These are phyloP conservation scores for Neomicropteryx cornuta DNA, from an alignment of 1,140 invertebrate species.

Conservation along the genomic window DNA sequence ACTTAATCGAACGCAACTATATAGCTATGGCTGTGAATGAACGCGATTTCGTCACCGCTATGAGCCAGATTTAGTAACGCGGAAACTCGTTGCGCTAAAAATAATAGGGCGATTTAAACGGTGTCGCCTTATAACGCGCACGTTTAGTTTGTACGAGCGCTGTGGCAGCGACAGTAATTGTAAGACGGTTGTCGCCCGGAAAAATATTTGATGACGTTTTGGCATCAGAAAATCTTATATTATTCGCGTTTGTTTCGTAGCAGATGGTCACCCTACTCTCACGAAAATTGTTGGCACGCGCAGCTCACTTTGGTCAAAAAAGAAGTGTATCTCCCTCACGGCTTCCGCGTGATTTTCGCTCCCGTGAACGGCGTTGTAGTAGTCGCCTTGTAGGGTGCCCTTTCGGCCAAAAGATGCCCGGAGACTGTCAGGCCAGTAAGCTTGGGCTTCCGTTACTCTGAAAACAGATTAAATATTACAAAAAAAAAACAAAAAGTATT, in stretches of 20 bases:
- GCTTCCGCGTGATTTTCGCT: constrained; percentile 62
- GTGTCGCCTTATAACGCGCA: background rate
- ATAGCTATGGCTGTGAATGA: too few relatives aligned
- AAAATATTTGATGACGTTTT: too few relatives aligned
- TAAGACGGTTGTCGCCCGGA: too few relatives aligned
- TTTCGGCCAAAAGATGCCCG: constrained; percentile 55
- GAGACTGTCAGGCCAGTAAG: constrained; percentile 61
- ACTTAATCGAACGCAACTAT: too few relatives aligned
- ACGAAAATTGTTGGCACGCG: background rate
- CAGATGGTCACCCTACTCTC: background rate
- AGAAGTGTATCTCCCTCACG: constrained; percentile 76
- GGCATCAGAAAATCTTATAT: background rate
- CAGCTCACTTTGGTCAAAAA: constrained; percentile 69
- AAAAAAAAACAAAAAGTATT: too few relatives aligned
- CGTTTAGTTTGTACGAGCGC: background rate
- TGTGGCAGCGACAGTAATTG: background rate
- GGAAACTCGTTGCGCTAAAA: too few relatives aligned
- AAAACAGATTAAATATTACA: too few relatives aligned
- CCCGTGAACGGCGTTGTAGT: constrained; percentile 68
- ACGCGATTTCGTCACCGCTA: too few relatives aligned
- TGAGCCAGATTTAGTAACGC: too few relatives aligned
- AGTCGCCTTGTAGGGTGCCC: constrained; percentile 46
- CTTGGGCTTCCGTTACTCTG: constrained; percentile 46
- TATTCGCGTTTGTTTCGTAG: background rate
- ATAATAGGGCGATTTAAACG: too few relatives aligned